Conservation (phyloP, 2,113 vertebrate genomes). For the Rattus norvegicus region GRCr8 NC_086039.1:135586001-135586500, state of each 20-base stretch:
- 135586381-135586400: constrained; percentile 41
- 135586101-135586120: constrained; percentile 19
- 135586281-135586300: neutral
- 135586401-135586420: neutral
- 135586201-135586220: neutral
- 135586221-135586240: neutral
- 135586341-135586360: constrained; percentile 42
- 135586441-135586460: neutral
- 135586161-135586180: neutral
- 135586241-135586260: neutral
- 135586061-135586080: constrained; percentile 20
- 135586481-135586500: constrained; percentile 46
- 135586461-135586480: constrained; percentile 5
- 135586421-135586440: constrained; percentile 19
- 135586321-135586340: constrained; percentile 13
- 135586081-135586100: constrained; percentile 1
- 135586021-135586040: neutral
- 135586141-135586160: neutral
- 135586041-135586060: neutral
- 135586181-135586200: neutral
- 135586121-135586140: neutral
- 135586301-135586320: constrained; percentile 24
- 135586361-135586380: constrained; percentile 31
- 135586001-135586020: neutral
- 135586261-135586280: neutral